phyloP scores from a whole-genome alignment of 2,113 vertebrate species.

The Phrynosoma platyrhinos region DNA sequence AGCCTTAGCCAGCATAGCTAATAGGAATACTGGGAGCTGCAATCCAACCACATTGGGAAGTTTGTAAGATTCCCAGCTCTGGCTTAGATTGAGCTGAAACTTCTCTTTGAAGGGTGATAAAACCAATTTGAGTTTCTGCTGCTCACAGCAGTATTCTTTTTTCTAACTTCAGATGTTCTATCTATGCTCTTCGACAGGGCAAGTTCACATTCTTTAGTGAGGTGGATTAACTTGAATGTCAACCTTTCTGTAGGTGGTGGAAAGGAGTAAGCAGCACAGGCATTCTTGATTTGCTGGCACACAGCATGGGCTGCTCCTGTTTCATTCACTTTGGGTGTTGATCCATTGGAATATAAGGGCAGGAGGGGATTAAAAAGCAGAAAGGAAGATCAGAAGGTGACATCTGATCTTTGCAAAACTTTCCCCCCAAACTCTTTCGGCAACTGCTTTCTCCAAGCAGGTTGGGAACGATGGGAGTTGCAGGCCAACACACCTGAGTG shows the following conservation, averaged over 20 bases:
- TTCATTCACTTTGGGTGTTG: not conserved
- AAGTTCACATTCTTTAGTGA: rapidly evolving
- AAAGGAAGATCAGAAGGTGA: not conserved
- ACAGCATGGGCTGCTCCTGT: not conserved
- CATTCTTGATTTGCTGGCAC: no score
- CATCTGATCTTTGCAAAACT: no score
- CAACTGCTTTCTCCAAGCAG: no score
- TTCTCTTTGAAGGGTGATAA: not conserved
- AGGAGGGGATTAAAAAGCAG: not conserved
- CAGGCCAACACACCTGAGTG: not conserved
- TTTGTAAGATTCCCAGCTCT: no score
- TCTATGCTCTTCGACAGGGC: not conserved
- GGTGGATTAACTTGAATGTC: not conserved
- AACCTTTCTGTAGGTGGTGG: not conserved
- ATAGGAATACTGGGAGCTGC: no score
- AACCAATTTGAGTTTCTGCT: not conserved
- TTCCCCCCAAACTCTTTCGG: no score
- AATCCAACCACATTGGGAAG: no score
- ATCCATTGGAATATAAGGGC: no score
- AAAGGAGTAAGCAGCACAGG: not conserved
- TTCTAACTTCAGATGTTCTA: not conserved
- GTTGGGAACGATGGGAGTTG: not conserved
- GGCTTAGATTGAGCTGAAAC: not conserved
- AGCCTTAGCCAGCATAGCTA: no score
- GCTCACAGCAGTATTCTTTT: not conserved